Base-by-base conservation (phyloP, 1,140 invertebrate species). In the Drosophila sproati region DNA sequence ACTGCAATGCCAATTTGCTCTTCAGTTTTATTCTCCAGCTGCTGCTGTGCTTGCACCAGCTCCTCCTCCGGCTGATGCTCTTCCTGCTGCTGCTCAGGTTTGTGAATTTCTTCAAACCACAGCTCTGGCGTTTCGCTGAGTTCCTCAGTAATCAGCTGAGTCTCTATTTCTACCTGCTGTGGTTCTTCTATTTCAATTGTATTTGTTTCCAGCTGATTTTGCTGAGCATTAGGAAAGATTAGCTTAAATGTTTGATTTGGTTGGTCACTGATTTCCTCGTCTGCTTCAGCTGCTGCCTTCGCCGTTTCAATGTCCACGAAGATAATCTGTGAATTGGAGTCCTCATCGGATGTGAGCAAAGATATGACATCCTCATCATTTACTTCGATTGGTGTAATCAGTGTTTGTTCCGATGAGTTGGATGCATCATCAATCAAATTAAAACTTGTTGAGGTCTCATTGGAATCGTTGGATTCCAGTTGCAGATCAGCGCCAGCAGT, bases 321-420 rank as follows among this genome's bases (percentile, higher is more conserved):
- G 28, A 88, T 88, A 20, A 88, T 88, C 28, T 89, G 77, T 1
- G 83, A 88, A 43, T 83, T 74, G 0, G 79, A 76, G 31, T 77
- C 67, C 4, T 72, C 80, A 37, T 64, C 64, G 0, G 51, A 48
- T 6, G 55, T 20, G 10, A 66, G 47, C 31, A 57, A 48, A 41
- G 60, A 57, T 41, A 64, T 72, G 35, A 71, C 54, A 5, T 71
- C 68, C 32, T 57, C 52, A 37, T 70, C 67, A 29, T 29, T 2
- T 2, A 57, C n/a, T 48, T 55, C 51, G 37, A 37, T 34, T 29
- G 57, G 52, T 35, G 31, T n/a, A 3, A 56, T 51, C 2, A 48
- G 1, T 20, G 20, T 43, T n/a, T 3, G 10, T n/a, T 43, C 39
- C 39, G 39, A 43, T n/a, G 39, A 43, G 8, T 34, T 66, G 0